Conservation (phyloP, 1,140 invertebrate genomes). For the Archivesica marissinica region DNA sequence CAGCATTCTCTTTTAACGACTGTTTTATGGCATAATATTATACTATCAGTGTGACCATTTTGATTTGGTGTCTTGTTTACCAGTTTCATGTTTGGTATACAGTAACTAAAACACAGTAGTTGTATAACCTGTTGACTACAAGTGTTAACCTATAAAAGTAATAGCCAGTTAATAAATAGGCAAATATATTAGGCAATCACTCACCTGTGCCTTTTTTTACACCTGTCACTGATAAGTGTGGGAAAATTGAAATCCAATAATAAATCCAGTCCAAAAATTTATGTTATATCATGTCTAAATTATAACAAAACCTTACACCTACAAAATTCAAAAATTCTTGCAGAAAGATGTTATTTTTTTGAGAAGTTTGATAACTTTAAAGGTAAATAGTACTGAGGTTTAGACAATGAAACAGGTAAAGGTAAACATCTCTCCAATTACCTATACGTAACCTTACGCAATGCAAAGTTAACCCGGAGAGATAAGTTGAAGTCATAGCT, state of each 20-base stretch:
- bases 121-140: not conserved
- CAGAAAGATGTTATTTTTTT: not conserved
- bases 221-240: slow-evolving; percentile 50
- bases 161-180: slow-evolving; percentile 37
- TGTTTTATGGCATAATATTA: too few relatives aligned
- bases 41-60: too few relatives aligned
- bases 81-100: too few relatives aligned
- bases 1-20: too few relatives aligned
- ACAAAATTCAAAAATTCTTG: not conserved
- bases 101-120: not conserved
- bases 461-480: slow-evolving; percentile 46
- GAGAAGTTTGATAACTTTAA: not conserved
- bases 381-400: not conserved
- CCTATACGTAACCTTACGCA: slow-evolving; percentile 52
- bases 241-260: slow-evolving; percentile 60
- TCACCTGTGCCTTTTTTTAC: slow-evolving; percentile 39
- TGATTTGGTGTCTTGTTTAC: too few relatives aligned
- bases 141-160: slow-evolving; percentile 8
- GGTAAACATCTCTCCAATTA: slow-evolving; percentile 50
- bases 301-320: not conserved
- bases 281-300: slow-evolving; percentile 12
- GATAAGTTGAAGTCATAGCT: slow-evolving; percentile 58
- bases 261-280: not conserved
- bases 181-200: slow-evolving; percentile 30
- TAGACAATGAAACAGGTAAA: slow-evolving; percentile 42